phyloP scores from a whole-genome alignment of 2,888 invertebrate genomes.

The Limulus polyphemus region DNA sequence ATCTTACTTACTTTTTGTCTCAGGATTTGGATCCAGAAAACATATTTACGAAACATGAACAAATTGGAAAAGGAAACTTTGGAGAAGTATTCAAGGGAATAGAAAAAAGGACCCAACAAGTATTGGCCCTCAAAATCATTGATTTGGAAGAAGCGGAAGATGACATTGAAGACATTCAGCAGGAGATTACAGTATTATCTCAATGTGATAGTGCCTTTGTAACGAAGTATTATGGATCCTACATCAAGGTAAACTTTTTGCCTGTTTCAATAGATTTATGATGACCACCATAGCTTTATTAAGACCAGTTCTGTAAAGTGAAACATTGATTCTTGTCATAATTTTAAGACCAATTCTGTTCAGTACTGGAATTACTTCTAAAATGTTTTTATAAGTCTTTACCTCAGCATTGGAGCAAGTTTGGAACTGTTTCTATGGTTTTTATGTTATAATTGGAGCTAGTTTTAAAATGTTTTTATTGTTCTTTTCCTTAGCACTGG shows the following conservation, averaged over 20 bases:
- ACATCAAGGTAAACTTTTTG: slow-evolving; percentile 63
- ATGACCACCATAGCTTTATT: too few species aligned
- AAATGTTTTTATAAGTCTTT: too few species aligned
- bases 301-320: too few species aligned
- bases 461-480: too few species aligned
- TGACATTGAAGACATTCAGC: slow-evolving; percentile 99
- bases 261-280: too few species aligned
- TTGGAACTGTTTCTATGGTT: too few species aligned
- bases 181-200: slow-evolving; percentile 91
- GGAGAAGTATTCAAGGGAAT: slow-evolving; percentile 99
- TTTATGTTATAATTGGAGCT: too few species aligned
- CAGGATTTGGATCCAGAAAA: slow-evolving; percentile 98
- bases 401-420: too few species aligned
- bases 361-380: too few species aligned
- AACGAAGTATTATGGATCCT: slow-evolving; percentile 99
- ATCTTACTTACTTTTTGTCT: slow-evolving; percentile 19
- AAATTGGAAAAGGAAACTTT: slow-evolving; percentile 91
- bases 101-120: slow-evolving; percentile 91
- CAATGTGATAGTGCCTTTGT: slow-evolving; percentile 99
- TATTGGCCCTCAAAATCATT: slow-evolving; percentile 97
- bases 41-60: slow-evolving; percentile 97
- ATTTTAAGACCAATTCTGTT: too few species aligned
- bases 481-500: too few species aligned
- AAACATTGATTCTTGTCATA: too few species aligned
- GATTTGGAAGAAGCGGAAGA: slow-evolving; percentile 99